Percentiles rank a stretch among this genome's conserved stretches.
Conservation (phyloP, 2,888 invertebrate genomes). For the Oxyteleia sp. region DNA sequence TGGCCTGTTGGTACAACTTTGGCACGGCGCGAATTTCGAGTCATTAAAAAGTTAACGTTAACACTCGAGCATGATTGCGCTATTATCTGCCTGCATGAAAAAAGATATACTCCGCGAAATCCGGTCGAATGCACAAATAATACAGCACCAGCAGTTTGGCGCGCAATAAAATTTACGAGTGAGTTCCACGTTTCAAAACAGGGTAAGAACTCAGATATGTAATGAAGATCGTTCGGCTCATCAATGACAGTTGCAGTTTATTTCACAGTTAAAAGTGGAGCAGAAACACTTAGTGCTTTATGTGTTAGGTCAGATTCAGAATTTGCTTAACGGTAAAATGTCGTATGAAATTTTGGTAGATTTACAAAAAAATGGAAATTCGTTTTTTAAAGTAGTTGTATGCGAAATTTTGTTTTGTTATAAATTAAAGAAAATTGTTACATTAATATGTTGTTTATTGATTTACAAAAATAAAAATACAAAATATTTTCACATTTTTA, state of each 20-base stretch:
- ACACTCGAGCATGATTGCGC: background rate
- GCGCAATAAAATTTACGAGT: constrained; percentile 42
- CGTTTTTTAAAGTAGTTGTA: too few species aligned
- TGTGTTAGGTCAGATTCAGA: too few species aligned
- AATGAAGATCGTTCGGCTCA: constrained; percentile 36
- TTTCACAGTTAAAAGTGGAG: constrained; percentile 20
- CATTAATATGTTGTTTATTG: too few species aligned
- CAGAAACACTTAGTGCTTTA: background rate
- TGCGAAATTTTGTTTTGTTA: too few species aligned
- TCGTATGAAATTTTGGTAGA: too few species aligned
- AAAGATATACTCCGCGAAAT: constrained; percentile 21
- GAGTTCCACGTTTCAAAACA: constrained; percentile 8
- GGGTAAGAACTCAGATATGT: constrained; percentile 25
- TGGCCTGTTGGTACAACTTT: too few species aligned
- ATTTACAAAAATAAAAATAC: too few species aligned
- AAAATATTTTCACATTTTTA: too few species aligned
- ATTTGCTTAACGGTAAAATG: too few species aligned
- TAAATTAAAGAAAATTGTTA: too few species aligned
- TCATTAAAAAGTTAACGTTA: constrained; percentile 8
- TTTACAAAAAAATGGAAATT: too few species aligned
- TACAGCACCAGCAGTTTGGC: constrained; percentile 21
- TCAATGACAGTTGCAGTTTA: constrained; percentile 34
- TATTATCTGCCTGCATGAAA: constrained; percentile 15
- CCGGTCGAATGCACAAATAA: constrained; percentile 31
- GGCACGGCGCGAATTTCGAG: too few species aligned